Evolutionary conservation across 2,113 vertebrate genomes (phyloP).

Genomic region (Laticauda colubrina): DNA sequence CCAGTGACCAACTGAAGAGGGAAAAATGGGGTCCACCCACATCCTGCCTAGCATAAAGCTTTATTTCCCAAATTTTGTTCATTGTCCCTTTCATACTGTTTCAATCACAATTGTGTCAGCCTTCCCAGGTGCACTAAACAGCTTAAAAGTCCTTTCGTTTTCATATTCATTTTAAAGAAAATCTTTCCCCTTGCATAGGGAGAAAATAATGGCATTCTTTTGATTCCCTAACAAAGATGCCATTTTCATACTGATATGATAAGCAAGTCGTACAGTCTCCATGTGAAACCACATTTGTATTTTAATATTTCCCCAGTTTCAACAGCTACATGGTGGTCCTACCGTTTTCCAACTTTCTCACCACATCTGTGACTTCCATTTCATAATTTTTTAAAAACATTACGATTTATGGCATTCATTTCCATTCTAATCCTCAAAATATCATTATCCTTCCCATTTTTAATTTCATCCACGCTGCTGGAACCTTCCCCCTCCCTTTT

Average conservation of each 20-base stretch:
- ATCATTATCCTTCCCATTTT: not conserved
- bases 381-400: not conserved
- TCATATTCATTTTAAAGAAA: not conserved
- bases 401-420: not conserved
- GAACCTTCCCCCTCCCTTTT: not conserved
- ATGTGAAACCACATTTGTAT: not conserved
- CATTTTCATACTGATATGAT: not conserved
- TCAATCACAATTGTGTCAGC: not conserved
- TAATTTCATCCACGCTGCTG: not conserved
- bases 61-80: not conserved
- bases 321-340: not conserved
- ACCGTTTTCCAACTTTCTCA: not conserved
- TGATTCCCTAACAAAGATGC: not conserved
- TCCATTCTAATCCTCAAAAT: not conserved
- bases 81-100: not conserved
- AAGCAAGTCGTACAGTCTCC: not conserved
- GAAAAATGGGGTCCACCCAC: not conserved
- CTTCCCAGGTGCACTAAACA: not conserved
- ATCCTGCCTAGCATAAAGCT: not conserved
- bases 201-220: not conserved
- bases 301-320: not conserved
- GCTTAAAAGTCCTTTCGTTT: not conserved
- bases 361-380: not conserved
- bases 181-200: not conserved
- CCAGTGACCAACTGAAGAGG: not conserved